phyloP scores from a whole-genome alignment of 1,140 invertebrate genomes.

The Drosophila mauritiana region DNA sequence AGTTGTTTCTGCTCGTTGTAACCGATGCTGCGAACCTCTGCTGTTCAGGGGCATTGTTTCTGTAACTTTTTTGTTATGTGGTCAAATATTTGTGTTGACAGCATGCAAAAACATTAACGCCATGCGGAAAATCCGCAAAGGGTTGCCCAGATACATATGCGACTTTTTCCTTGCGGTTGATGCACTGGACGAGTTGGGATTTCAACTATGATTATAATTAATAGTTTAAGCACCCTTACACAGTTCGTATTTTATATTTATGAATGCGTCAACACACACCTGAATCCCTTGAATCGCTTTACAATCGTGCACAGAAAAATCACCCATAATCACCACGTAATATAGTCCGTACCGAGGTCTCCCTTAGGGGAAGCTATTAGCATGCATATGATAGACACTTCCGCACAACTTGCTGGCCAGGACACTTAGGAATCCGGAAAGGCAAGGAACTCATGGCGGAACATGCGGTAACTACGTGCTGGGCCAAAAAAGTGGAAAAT shows the following conservation, averaged over 20 bases:
- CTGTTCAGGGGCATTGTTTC: slow-evolving; percentile 29
- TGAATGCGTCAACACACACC: not conserved
- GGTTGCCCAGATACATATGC: slow-evolving; percentile 24
- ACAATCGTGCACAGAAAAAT: not conserved
- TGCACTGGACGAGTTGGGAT: not conserved
- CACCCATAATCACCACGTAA: not conserved
- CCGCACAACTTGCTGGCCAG: slow-evolving; percentile 66
- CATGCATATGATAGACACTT: slow-evolving; percentile 82
- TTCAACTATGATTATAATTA: not conserved
- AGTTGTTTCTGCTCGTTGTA: slow-evolving; percentile 32
- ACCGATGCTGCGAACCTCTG: slow-evolving; percentile 30
- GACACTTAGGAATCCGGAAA: slow-evolving; percentile 31
- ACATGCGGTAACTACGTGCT: slow-evolving; percentile 71
- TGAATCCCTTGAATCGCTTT: slow-evolving; percentile 4
- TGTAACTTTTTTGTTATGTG: slow-evolving; percentile 44
- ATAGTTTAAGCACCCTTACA: not conserved
- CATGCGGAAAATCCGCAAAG: slow-evolving; percentile 44
- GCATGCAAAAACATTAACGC: slow-evolving; percentile 22
- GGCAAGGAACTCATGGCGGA: slow-evolving; percentile 51
- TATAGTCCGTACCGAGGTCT: not conserved
- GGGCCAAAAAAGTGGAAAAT: slow-evolving; percentile 26
- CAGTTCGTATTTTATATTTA: too few relatives aligned
- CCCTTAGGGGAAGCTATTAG: slow-evolving; percentile 61
- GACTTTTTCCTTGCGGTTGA: slow-evolving; percentile 17
- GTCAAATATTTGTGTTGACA: slow-evolving; percentile 68